Conservation (phyloP, 2,888 invertebrate genomes). For the Polylopha cassiicola region DNA sequence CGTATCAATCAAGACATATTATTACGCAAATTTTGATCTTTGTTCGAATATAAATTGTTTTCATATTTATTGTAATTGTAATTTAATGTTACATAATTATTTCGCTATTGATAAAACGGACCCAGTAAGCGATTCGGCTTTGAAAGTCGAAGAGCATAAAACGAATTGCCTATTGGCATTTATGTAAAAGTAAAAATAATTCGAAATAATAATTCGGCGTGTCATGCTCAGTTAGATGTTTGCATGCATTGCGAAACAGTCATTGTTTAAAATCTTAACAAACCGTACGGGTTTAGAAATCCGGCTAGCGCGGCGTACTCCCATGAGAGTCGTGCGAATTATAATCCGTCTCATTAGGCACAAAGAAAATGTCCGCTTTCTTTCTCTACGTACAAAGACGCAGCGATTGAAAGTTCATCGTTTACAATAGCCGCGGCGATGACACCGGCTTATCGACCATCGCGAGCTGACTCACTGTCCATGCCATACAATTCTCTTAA, state of each 20-base stretch:
- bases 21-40: no score
- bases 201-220: conserved; percentile 17
- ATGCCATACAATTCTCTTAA: conserved; percentile 67
- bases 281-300: conserved; percentile 38
- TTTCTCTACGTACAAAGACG: conserved; percentile 48
- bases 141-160: no score
- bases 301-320: conserved; percentile 38
- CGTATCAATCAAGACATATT: not conserved
- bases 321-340: conserved; percentile 56
- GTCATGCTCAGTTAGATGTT: conserved; percentile 25
- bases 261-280: conserved; percentile 46
- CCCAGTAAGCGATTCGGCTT: no score
- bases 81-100: no score
- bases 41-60: no score
- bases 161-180: conserved; percentile 6
- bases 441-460: conserved; percentile 65
- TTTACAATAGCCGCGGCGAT: conserved; percentile 53
- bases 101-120: no score
- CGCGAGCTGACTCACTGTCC: conserved; percentile 62
- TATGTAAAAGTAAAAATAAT: conserved; percentile 14
- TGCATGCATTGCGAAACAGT: conserved; percentile 42
- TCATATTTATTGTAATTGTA: no score
- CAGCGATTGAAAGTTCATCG: conserved; percentile 61
- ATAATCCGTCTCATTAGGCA: conserved; percentile 60
- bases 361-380: conserved; percentile 62